phyloP scores from a whole-genome alignment of 35 echinoderm and acorn worm species.

The Stichopus chloronotus region DNA sequence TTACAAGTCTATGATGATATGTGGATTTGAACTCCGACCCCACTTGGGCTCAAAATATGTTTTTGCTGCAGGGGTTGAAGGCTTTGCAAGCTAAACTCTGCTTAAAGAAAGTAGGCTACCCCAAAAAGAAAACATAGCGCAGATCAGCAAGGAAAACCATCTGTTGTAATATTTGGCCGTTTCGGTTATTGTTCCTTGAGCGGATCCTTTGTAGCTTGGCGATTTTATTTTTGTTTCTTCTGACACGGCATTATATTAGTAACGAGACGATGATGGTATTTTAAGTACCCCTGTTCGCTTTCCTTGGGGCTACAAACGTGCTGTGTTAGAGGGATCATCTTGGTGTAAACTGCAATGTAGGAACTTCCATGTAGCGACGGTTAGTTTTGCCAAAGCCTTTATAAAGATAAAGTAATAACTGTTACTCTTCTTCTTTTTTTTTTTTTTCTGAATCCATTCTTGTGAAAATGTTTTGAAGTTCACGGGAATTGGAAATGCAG shows the following conservation, averaged over 20 bases:
- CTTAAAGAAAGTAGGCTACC: neutral
- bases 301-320: slow-evolving; percentile 41
- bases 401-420: too few species aligned
- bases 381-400: too few species aligned
- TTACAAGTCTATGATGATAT: slow-evolving; percentile 7
- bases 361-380: too few species aligned
- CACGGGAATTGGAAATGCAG: too few species aligned
- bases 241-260: neutral
- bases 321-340: slow-evolving; percentile 35
- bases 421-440: too few species aligned
- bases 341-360: neutral
- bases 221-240: slow-evolving; percentile 31
- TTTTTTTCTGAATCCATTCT: too few species aligned
- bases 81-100: slow-evolving; percentile 14
- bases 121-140: slow-evolving; percentile 21
- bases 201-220: slow-evolving; percentile 30
- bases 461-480: too few species aligned
- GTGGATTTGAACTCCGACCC: slow-evolving; percentile 21
- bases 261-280: slow-evolving; percentile 34
- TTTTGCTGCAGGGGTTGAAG: slow-evolving; percentile 40
- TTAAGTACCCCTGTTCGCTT: slow-evolving; percentile 16
- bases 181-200: slow-evolving; percentile 21
- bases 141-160: slow-evolving; percentile 48
- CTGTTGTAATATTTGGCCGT: slow-evolving; percentile 9
- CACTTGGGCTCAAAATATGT: slow-evolving; percentile 40